A percentile compares a stretch with the other conserved stretches of the same genome.
phyloP scores from a whole-genome alignment of 2,888 invertebrate species.

The Glyphotaelius pellucidus region DNA sequence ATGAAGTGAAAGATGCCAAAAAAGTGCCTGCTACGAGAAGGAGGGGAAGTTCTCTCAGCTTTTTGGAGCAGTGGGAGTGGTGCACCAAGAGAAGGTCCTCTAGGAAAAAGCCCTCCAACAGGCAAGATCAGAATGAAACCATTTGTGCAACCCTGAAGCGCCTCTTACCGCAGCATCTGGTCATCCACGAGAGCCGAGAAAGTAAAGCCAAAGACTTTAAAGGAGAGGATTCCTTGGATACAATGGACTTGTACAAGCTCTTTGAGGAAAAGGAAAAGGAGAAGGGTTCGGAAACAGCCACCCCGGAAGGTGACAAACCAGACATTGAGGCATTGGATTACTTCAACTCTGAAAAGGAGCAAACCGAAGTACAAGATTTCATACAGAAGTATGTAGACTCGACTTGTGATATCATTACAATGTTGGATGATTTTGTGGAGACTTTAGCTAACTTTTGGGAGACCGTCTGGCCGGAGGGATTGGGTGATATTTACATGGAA shows the following conservation, averaged over 20 bases:
- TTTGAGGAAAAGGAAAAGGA: conserved; percentile 76
- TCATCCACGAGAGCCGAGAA: conserved; percentile 71
- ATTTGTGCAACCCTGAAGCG: conserved; percentile 83
- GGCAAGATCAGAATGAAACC: conserved; percentile 80
- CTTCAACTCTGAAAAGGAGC: conserved; percentile 82
- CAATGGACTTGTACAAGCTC: conserved; percentile 80
- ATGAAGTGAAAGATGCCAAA: conserved; percentile 72
- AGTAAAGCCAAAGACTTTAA: conserved; percentile 73
- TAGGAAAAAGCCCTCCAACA: conserved; percentile 76
- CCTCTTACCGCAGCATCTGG: conserved; percentile 80
- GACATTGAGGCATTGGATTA: conserved; percentile 70
- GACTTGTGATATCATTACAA: conserved; percentile 78
- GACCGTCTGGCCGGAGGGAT: conserved; percentile 80
- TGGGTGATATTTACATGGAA: conserved; percentile 79
- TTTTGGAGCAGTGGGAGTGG: conserved; percentile 88
- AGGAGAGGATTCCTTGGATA: conserved; percentile 80
- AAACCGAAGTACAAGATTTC: conserved; percentile 80
- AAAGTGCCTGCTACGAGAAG: conserved; percentile 73
- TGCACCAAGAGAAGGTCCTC: conserved; percentile 79
- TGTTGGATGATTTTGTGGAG: conserved; percentile 79
- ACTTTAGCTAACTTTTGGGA: conserved; percentile 80
- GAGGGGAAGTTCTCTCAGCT: conserved; percentile 84
- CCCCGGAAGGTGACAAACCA: not conserved
- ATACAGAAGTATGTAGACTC: conserved; percentile 79
- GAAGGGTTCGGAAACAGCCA: conserved; percentile 66